These are phyloP conservation scores for Leucophenga montana DNA, from an alignment of 2,888 invertebrate species.

Conservation along the genomic window DNA sequence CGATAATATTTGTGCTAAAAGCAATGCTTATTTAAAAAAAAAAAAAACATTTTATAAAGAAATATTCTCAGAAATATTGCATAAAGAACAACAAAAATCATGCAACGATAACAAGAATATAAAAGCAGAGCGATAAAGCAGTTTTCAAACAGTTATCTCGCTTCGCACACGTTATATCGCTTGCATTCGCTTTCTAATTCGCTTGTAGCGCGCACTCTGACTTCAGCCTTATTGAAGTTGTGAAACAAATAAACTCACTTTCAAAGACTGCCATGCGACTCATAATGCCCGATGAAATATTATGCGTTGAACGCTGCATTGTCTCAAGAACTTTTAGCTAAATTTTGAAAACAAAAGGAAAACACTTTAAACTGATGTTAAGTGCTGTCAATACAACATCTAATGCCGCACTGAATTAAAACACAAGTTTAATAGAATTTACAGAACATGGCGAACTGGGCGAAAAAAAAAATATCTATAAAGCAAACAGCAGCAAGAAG, in stretches of 20 bases:
- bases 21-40: no score
- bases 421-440: conserved; percentile 44
- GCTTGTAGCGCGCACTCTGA: neutral
- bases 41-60: no score
- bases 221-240: no score
- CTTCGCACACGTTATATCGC: no score
- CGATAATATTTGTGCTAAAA: no score
- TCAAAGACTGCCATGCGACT: conserved; percentile 68
- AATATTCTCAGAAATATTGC: no score
- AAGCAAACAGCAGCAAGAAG: conserved; percentile 20
- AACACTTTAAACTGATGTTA: conserved; percentile 12
- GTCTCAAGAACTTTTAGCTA: neutral
- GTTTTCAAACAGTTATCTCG: no score
- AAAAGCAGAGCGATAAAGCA: no score
- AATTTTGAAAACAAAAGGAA: conserved; percentile 1
- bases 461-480: neutral
- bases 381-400: conserved; percentile 39
- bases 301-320: conserved; percentile 61
- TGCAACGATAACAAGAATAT: no score
- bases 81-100: no score
- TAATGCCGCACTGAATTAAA: conserved; percentile 43
- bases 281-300: conserved; percentile 64
- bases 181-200: no score
- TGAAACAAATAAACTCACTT: conserved; percentile 56
- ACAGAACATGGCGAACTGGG: neutral